Base-by-base conservation (phyloP, 2,113 vertebrate genomes). In the Orycteropus afer region DNA sequence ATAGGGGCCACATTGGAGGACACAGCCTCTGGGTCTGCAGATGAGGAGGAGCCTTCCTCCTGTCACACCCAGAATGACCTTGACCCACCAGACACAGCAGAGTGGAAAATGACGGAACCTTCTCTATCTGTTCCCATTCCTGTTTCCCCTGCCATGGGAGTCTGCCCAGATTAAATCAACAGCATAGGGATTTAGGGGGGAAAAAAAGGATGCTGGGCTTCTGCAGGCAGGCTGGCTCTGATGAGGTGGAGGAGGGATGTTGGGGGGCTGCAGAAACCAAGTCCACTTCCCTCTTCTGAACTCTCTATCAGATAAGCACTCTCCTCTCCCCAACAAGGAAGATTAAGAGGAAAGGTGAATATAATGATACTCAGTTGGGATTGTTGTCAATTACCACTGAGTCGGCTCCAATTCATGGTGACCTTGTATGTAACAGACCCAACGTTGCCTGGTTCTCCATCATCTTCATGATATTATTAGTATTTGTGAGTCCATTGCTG, bases 121-220 rank as follows among this genome's bases (percentile, higher is more conserved):
- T 57, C 5, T 90, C 51, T 42, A n/a, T 25, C 51, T 18, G 0
- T 25, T 18, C 61, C 71, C 3, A 1, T 20, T 3, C n/a, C 47
- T 10, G 57, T 13, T 0, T 0, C 40, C 20, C 7, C 34, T 0
- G 9, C n/a, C 53, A 6, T 3, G 3, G 29, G 32, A 37, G 18
- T 32, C 53, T 57, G 29, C 8, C 27, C 47, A 32, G 27, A 4
- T 7, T 3, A 32, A 51, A 4, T 17, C 29, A 0, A 25, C 9
- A 1, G 0, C 61, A 2, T 6, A 1, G 37, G 40, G 2, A 11
- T 0, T 0, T 4, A 17, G 51, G 79, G 61, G 5, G n/a, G n/a
- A n/a, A 7, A 20, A 12, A 1, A 40, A 49, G 13, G 11, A 34
- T 2, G 1, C 13, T 59, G 4, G 29, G 11, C 34, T 42, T 55